Percentiles rank a stretch among this genome's conserved stretches.
Evolutionary conservation across 2,888 invertebrate genomes (phyloP).

Genomic region (Scaptomyza tumidula): DNA sequence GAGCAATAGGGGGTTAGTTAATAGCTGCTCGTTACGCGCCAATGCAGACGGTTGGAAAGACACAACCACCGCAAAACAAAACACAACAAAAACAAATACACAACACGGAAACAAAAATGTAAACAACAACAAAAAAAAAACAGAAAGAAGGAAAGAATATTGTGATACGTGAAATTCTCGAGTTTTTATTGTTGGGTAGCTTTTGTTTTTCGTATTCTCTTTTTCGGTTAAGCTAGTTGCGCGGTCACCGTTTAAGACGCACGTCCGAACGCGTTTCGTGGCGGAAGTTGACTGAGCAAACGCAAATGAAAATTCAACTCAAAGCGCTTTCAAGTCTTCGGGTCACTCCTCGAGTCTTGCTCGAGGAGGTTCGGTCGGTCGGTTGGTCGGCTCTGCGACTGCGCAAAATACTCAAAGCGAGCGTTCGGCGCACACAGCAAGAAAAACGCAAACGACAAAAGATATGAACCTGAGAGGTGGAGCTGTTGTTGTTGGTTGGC

Average conservation of each 20-base stretch:
- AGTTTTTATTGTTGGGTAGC: slow-evolving; percentile 23
- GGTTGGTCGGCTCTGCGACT: slow-evolving; percentile 18
- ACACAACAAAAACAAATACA: slow-evolving; percentile 29
- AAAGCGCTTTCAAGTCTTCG: slow-evolving; percentile 33
- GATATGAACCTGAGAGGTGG: slow-evolving; percentile 27
- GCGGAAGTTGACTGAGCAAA: slow-evolving; percentile 82
- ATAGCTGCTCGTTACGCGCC: slow-evolving; percentile 61
- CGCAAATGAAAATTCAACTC: slow-evolving; percentile 45
- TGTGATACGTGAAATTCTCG: slow-evolving; percentile 34
- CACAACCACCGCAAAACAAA: slow-evolving; percentile 58
- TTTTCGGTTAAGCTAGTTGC: not conserved
- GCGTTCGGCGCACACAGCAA: slow-evolving; percentile 33
- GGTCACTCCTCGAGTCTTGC: slow-evolving; percentile 8
- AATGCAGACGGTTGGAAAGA: slow-evolving; percentile 54
- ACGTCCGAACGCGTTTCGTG: slow-evolving; percentile 83
- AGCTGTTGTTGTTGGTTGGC: not conserved
- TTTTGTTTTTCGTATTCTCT: slow-evolving; percentile 1
- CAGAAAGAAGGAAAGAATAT: slow-evolving; percentile 14
- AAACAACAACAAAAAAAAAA: slow-evolving; percentile 49
- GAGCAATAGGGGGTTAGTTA: slow-evolving; percentile 38
- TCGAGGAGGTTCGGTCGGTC: slow-evolving; percentile 11
- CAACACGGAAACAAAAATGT: slow-evolving; percentile 34
- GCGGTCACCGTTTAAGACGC: slow-evolving; percentile 48
- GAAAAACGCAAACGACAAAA: slow-evolving; percentile 22
- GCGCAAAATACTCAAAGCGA: slow-evolving; percentile 56